A percentile compares a stretch with the other conserved stretches of the same genome.
phyloP scores from a whole-genome alignment of 2,888 invertebrate species.

The Acleris laterana region DNA sequence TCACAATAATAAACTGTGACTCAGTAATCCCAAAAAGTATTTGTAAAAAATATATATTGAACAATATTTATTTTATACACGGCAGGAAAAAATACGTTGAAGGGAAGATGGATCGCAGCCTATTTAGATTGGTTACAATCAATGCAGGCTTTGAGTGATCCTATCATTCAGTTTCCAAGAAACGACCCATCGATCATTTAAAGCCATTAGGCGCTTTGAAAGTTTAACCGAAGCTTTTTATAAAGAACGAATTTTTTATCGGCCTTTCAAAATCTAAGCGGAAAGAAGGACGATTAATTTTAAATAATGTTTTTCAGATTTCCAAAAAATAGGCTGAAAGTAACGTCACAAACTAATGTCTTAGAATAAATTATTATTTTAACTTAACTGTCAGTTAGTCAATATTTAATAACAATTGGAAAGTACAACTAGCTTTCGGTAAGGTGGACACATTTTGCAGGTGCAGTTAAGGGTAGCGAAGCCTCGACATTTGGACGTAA shows the following conservation, averaged over 20 bases:
- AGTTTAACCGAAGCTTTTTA: slow-evolving; percentile 28
- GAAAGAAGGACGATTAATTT: slow-evolving; percentile 6
- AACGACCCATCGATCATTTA: slow-evolving; percentile 32
- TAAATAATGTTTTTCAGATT: too few relatives aligned
- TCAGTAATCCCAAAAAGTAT: too few relatives aligned
- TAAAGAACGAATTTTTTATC: slow-evolving; percentile 4
- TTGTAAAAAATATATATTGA: neutral
- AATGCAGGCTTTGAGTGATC: slow-evolving; percentile 26
- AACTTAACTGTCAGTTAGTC: too few relatives aligned
- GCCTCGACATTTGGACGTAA: neutral
- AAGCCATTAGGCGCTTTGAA: slow-evolving; percentile 24
- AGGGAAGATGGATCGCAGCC: slow-evolving; percentile 22
- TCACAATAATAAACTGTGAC: too few relatives aligned
- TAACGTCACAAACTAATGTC: too few relatives aligned
- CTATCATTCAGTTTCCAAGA: slow-evolving; percentile 34
- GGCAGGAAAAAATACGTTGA: slow-evolving; percentile 6
- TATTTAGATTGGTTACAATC: slow-evolving; percentile 30
- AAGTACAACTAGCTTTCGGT: neutral
- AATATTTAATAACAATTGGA: too few relatives aligned
- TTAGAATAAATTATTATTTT: too few relatives aligned
- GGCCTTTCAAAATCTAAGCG: neutral
- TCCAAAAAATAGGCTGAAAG: too few relatives aligned
- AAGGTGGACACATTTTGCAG: slow-evolving; percentile 19
- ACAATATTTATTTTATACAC: slow-evolving; percentile 1
- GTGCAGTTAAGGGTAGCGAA: slow-evolving; percentile 4